Percentiles rank a stretch among this genome's conserved stretches.
Conservation (phyloP, 2,888 invertebrate species). For the Pristionchus japonicus region DNA sequence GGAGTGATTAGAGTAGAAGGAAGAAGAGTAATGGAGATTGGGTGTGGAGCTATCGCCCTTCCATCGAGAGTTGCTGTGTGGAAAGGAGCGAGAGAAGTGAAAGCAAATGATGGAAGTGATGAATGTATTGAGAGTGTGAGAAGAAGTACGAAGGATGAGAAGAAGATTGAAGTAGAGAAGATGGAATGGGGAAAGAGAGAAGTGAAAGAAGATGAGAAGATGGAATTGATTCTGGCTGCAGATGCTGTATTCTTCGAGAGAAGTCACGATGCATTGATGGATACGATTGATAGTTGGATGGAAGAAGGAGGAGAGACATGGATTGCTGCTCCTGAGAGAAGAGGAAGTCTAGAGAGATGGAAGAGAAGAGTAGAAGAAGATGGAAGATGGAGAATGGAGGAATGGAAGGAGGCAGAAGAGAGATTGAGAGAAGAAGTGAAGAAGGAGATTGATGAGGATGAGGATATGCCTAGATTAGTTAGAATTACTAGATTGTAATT, state of each 20-base stretch:
- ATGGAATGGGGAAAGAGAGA: slow-evolving; percentile 31
- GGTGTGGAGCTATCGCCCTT: slow-evolving; percentile 59
- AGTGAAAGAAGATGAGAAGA: slow-evolving; percentile 35
- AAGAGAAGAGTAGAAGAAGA: slow-evolving; percentile 49
- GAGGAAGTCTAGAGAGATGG: slow-evolving; percentile 55
- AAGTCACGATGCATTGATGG: slow-evolving; percentile 51
- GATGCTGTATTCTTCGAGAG: slow-evolving; percentile 63
- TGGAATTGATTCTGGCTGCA: slow-evolving; percentile 59
- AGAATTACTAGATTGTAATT: slow-evolving; percentile 6
- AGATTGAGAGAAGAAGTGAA: slow-evolving; percentile 34
- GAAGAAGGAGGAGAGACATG: slow-evolving; percentile 48
- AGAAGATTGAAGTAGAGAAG: not conserved
- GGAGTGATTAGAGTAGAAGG: not conserved
- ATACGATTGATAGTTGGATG: slow-evolving; percentile 48
- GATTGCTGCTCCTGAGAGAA: slow-evolving; percentile 56
- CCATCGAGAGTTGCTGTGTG: slow-evolving; percentile 49
- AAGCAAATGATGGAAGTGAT: slow-evolving; percentile 59
- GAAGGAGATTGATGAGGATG: slow-evolving; percentile 38
- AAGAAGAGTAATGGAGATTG: slow-evolving; percentile 55
- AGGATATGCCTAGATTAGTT: slow-evolving; percentile 34
- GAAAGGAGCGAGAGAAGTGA: slow-evolving; percentile 44
- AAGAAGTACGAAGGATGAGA: slow-evolving; percentile 1
- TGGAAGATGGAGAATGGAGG: slow-evolving; percentile 39
- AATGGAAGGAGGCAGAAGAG: slow-evolving; percentile 12
- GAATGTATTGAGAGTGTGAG: slow-evolving; percentile 50